Base-by-base conservation (phyloP, 2,888 invertebrate species). In the Scaptomyza parva region DNA sequence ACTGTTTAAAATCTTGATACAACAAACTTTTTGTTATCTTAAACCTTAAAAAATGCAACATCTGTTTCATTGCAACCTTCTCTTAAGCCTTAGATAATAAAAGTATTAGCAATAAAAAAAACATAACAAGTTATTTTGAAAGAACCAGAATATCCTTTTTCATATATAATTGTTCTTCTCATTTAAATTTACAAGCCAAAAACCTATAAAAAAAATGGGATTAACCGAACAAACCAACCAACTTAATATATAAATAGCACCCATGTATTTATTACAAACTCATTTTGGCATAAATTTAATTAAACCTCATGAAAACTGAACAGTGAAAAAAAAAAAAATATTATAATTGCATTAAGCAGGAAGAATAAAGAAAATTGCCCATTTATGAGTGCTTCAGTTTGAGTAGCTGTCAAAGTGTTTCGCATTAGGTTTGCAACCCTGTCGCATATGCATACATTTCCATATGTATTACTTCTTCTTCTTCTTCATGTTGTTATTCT, bases 341-440 rank as follows among this genome's bases (percentile, higher is more conserved):
- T 55, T 55, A 26, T 63, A 66, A 63, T 64, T 70, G 39, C 26
- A 44, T 60, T 30, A 7, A 40, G 12, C 1, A 40, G 26, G 0
- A 11, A 8, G 0, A 7, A 9, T n/a, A 14, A 0, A 17, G 1
- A 28, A 45, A 28, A 7, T 45, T 45, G 28, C 17, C 44, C 26
- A 37, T 37, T 37, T 37, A 37, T 37, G 37, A 37, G 17, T 28
- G 11, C n/a, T 26, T 18, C n/a, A n/a, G 14, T 44, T 55, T 48
- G 37, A 22, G 48, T 47, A 18, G 64, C 70, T 70, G 54, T 57
- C 60, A 55, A 52, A 65, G 54, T 48, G 52, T 43, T 50, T 48
- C n/a, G 40, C 20, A 50, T 37, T 30, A 4, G 51, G 47, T 17
- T 53, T 51, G 45, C 64, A 73, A 65, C 69, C 74, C 61, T 53